phyloP scores from a whole-genome alignment of 1,140 invertebrate genomes.

The Hyphantria cunea region DNA sequence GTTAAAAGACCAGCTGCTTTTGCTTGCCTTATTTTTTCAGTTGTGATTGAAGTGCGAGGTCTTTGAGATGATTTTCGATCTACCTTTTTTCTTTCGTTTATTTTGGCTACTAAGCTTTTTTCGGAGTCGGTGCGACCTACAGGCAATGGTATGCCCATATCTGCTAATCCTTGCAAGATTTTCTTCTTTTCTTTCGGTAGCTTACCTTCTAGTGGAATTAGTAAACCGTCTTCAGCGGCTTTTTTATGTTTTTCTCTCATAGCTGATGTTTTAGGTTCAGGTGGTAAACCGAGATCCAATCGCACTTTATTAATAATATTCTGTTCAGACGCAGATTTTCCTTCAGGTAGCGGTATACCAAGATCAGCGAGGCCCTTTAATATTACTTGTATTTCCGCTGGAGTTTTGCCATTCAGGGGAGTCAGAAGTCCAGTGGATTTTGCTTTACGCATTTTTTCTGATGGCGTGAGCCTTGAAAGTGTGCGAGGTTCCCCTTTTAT shows the following conservation, averaged over 20 bases:
- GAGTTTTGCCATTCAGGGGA: slow-evolving; percentile 33
- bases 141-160: slow-evolving; percentile 43
- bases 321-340: slow-evolving; percentile 46
- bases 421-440: not conserved
- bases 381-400: slow-evolving; percentile 44
- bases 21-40: too few relatives aligned
- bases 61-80: slow-evolving; percentile 28
- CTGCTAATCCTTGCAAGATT: slow-evolving; percentile 39
- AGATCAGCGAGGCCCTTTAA: slow-evolving; percentile 39
- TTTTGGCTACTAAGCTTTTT: slow-evolving; percentile 31
- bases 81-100: slow-evolving; percentile 34
- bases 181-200: slow-evolving; percentile 44
- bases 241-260: not conserved
- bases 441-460: slow-evolving; percentile 32
- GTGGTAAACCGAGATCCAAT: slow-evolving; percentile 40
- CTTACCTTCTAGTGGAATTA: slow-evolving; percentile 31
- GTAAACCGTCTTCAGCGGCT: slow-evolving; percentile 26
- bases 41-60: slow-evolving; percentile 24
- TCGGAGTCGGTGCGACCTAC: slow-evolving; percentile 42
- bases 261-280: slow-evolving; percentile 4
- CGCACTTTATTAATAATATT: slow-evolving; percentile 41
- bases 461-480: slow-evolving; percentile 18
- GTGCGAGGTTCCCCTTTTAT: slow-evolving; percentile 35
- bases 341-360: slow-evolving; percentile 43
- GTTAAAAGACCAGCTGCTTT: too few relatives aligned